These are phyloP conservation scores for Zaprionus camerounensis DNA, from an alignment of 1,140 invertebrate genomes.

Conservation along the genomic window DNA sequence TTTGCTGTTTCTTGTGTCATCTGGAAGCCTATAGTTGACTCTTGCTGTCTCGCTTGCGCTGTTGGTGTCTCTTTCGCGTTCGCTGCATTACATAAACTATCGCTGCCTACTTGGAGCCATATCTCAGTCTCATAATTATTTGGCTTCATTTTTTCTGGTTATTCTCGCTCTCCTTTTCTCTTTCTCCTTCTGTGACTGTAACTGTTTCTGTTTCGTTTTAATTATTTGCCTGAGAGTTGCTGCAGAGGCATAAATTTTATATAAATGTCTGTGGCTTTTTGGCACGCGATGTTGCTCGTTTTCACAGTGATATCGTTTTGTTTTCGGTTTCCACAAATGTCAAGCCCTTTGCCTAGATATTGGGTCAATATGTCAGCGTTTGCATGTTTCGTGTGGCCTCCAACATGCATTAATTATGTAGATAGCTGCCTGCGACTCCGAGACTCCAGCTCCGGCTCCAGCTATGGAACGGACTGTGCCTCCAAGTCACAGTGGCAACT, in stretches of 20 bases:
- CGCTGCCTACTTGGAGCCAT: conserved; percentile 27
- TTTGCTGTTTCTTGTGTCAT: conserved; percentile 70
- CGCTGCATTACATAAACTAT: conserved; percentile 34
- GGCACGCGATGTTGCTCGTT: conserved; percentile 72
- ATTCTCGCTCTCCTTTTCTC: neutral
- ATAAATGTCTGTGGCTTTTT: conserved; percentile 78
- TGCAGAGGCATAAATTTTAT: conserved; percentile 76
- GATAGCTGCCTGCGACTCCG: conserved; percentile 60
- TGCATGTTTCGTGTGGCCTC: conserved; percentile 78
- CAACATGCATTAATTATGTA: conserved; percentile 82
- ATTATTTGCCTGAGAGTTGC: conserved; percentile 66
- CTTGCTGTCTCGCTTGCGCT: neutral
- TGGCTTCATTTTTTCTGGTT: conserved; percentile 45
- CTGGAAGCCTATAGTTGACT: conserved; percentile 31
- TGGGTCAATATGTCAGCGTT: conserved; percentile 80
- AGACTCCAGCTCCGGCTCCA: conserved; percentile 39
- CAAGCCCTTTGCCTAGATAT: conserved; percentile 81
- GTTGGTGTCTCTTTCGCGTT: conserved; percentile 2
- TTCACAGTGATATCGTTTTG: conserved; percentile 39
- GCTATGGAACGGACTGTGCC: conserved; percentile 26
- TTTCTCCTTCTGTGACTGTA: conserved; percentile 11
- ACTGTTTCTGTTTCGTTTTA: conserved; percentile 62
- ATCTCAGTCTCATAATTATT: conserved; percentile 73
- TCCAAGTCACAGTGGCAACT: conserved; percentile 26
- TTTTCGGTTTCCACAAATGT: conserved; percentile 71